phyloP scores from a whole-genome alignment of 2,888 invertebrate genomes.

The Adineta ricciae region DNA sequence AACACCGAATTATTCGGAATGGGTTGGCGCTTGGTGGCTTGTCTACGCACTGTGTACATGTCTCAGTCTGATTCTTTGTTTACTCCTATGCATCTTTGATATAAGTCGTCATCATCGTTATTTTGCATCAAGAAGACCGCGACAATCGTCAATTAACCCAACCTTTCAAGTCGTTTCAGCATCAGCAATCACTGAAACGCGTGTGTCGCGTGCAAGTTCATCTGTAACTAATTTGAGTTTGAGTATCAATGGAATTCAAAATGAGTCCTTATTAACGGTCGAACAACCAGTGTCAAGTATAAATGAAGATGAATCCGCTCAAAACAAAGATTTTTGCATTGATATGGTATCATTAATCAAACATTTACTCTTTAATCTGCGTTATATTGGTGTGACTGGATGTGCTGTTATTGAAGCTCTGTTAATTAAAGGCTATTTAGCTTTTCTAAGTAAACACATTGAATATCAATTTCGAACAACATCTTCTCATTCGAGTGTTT shows the following conservation, averaged over 20 bases:
- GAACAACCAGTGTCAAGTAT: neutral
- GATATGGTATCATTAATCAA: neutral
- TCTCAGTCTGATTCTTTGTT: neutral
- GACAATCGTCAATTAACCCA: neutral
- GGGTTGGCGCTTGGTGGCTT: constrained; percentile 34
- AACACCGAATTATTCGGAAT: constrained; percentile 23
- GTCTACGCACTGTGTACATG: constrained; percentile 18
- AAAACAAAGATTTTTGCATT: neutral
- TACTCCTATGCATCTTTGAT: neutral
- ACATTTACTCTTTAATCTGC: neutral
- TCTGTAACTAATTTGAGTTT: neutral
- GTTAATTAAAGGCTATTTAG: constrained; percentile 12
- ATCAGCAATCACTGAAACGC: neutral
- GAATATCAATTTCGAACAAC: constrained; percentile 23
- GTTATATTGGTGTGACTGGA: neutral
- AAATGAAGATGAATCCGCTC: neutral
- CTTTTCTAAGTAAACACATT: constrained; percentile 16
- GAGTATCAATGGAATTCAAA: neutral
- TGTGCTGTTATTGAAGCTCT: constrained; percentile 14
- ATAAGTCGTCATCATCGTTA: neutral
- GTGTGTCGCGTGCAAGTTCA: neutral
- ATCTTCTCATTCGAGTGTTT: constrained; percentile 19
- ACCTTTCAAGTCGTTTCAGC: neutral
- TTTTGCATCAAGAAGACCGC: neutral
- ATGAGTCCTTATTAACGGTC: neutral